Percentiles rank a stretch among this genome's conserved stretches.
Conservation (phyloP, 1,140 invertebrate species). For the Drosophila takahashii region DNA sequence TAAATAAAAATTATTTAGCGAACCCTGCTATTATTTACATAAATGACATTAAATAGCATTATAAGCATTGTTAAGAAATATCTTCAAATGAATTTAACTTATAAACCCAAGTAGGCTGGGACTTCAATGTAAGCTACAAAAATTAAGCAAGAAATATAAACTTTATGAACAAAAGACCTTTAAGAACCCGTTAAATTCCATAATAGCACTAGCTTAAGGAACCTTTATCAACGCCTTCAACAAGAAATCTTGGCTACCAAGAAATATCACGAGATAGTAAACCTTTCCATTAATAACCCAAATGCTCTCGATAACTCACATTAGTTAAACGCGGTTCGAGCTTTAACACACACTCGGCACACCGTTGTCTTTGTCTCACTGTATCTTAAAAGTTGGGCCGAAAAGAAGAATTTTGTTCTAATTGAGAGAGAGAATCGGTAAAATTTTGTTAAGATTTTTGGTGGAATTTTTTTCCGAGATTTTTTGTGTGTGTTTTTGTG, state of each 20-base stretch:
- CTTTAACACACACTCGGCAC: constrained; percentile 12
- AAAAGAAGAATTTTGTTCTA: constrained; percentile 13
- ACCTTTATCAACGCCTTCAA: too few species aligned
- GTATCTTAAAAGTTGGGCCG: constrained; percentile 7
- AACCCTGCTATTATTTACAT: too few species aligned
- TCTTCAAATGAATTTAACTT: too few species aligned
- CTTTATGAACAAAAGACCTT: neutral
- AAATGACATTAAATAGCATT: too few species aligned
- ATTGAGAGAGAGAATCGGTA: constrained; percentile 8
- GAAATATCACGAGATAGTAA: too few species aligned
- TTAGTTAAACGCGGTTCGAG: constrained; percentile 6
- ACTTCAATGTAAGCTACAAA: neutral
- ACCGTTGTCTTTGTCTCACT: neutral
- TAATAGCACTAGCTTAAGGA: too few species aligned
- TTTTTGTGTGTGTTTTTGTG: constrained; percentile 43
- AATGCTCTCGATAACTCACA: neutral
- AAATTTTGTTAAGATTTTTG: constrained; percentile 37
- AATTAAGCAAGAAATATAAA: neutral
- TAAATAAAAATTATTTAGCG: too few species aligned
- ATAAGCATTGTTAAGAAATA: too few species aligned
- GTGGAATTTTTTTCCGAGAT: constrained; percentile 46
- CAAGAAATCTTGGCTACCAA: too few species aligned
- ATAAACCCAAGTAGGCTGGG: neutral
- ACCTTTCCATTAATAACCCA: neutral
- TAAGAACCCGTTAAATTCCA: neutral